Conservation (phyloP, 2,888 invertebrate species). For the Brenthis ino region DNA sequence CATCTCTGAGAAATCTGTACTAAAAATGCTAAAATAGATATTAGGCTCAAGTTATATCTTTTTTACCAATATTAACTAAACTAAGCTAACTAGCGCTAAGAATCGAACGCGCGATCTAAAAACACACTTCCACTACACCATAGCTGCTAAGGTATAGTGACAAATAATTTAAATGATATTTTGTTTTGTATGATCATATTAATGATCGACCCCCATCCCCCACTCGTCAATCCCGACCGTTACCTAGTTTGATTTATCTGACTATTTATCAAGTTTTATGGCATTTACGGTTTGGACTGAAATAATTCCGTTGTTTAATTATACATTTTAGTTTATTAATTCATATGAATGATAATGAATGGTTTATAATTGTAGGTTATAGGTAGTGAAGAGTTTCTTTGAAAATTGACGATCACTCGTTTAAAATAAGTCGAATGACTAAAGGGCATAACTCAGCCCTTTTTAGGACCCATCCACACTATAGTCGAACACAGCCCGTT, state of each 20-base stretch:
- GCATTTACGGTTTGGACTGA: conserved; percentile 23
- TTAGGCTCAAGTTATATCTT: no score
- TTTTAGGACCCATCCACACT: no score
- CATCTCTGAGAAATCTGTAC: no score
- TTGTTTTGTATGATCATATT: conserved; percentile 1
- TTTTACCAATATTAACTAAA: no score
- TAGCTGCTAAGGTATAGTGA: background rate
- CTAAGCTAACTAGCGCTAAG: background rate
- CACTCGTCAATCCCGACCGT: conserved; percentile 14
- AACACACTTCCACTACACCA: conserved; percentile 1
- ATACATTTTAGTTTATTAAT: conserved; percentile 31
- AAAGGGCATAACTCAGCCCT: no score
- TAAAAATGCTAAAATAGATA: no score
- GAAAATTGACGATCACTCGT: no score
- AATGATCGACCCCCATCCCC: conserved; percentile 10
- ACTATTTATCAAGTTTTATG: conserved; percentile 32
- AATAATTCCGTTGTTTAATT: conserved; percentile 32
- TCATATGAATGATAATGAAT: conserved; percentile 7
- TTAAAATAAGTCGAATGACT: no score
- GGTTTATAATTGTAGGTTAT: conserved; percentile 4
- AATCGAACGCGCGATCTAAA: background rate
- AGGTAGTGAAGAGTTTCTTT: no score
- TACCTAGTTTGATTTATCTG: conserved; percentile 33
- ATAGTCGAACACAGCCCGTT: no score
- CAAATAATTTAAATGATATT: conserved; percentile 15